Evolutionary conservation across 2,888 invertebrate genomes (phyloP), one percentile per base, ranked within the genome.

Genomic region (Steinernema scapterisci): DNA sequence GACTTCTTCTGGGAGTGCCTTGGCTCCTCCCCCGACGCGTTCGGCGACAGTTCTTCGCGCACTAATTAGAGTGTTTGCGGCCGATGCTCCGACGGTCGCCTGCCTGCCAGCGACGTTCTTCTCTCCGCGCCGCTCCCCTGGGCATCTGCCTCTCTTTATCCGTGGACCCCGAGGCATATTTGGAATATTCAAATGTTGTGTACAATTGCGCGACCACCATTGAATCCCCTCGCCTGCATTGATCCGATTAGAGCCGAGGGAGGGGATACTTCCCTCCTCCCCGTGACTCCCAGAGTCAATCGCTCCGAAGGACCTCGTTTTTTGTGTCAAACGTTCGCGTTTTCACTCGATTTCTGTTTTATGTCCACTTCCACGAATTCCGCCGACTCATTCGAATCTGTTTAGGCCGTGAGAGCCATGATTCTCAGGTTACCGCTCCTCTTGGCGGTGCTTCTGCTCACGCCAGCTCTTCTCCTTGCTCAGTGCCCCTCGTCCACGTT

Each of bases 401-500:
- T 48, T 48, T 48, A 48, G 48, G 19, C 13, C 48, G 48, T 19
- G 48, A 48, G n/a, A 11, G 31, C 31, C 13, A 25, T 63, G 63
- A 63, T 63, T n/a, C 63, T 63, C 31, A 63, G 63, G 63, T 63
- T 63, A 63, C 27, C 63, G 63, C 63, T 63, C 16, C 63, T 72
- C 48, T 19, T 48, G 72, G 52, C 52, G 46, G 43, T 72, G 43
- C 43, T 72, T n/a, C 72, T 51, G 21, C 52, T 51, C 21, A 16
- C 38, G n/a, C 51, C 23, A 0, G 38, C 38, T 3, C 27, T 56
- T n/a, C 31, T 71, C 9, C 70, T 78, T 16, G 77, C 79, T 19
- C 75, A 72, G 48, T 84, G 84, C 63, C 84, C 85, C 27, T 74
- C 81, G 9, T 82, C 83, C 70, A 83, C 85, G 9, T 86, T 86